Base-by-base conservation (phyloP, 2,113 vertebrate genomes). In the Leuciscus idus region DNA sequence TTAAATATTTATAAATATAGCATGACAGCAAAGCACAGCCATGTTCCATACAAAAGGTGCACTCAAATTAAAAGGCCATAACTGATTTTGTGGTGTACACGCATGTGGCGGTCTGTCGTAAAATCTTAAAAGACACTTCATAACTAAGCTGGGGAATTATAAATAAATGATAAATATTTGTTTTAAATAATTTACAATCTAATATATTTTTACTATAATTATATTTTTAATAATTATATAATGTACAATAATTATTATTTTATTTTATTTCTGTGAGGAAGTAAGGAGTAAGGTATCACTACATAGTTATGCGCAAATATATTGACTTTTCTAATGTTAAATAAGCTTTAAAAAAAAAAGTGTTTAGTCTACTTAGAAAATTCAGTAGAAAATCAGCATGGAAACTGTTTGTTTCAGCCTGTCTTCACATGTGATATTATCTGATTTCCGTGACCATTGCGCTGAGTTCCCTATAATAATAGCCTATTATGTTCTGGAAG, bases 401-500 rank as follows among this genome's bases (percentile, higher is more conserved):
- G 19, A 21, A 21, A 57, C 52, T 7, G 19, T 57, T 57, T 21
- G 6, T 21, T 57, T 21, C 6, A 57, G 19, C 6, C 19, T 57
- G 30, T 36, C 52, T 23, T 59, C 52, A 36, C 76, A 36, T 36
- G 66, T 39, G 66, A 79, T 79, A 15, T 78, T 36, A 57, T 79
- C 55, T 39, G 55, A 79, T 57, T 80, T 13, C 12, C 21, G 15
- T 57, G 74, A 36, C 46, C 9, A 36, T 19, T 62, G 76, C 21
- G 55, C 12, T 19, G 46, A 33, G 13, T 57, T 10, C 13, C 17
- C 75, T 59, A 17, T 13, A 76, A 83, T 12, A 86, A 88, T 80
- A 76, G 7, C 46, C 48, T 46, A 57, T 33, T 84, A 82, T 72
- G 57, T 84, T 88, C 68, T 84, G 50, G 62, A 82, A 85, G 21